Evolutionary conservation across 2,888 invertebrate species (phyloP), one percentile per base, ranked within the genome.

Genomic region (Lycia hirtaria): DNA sequence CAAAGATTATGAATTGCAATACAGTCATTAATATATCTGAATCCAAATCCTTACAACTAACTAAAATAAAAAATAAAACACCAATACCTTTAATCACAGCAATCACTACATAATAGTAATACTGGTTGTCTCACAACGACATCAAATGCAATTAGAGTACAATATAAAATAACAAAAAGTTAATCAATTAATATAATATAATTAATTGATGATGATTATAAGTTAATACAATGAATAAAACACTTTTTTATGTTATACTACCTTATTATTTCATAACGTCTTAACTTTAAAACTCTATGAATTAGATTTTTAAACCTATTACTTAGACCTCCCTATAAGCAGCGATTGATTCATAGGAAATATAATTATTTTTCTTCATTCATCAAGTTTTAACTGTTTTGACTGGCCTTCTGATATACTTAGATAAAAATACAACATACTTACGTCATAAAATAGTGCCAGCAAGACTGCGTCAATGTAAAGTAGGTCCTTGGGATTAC

Each of bases 71-170:
- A 22, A 24, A 41, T 4, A 10, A n/a, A n/a, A 41, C 24, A 48
- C 15, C 35, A 17, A 17, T 37, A 33, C 17, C 33, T 6, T n/a
- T 38, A 38, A 49, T 37, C 32, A 33, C 32, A 22, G 20, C 33
- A 15, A 33, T 32, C 22, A 33, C 14, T 35, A 51, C 15, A 32
- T 17, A 38, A 38, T 45, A 38, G 30, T 45, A 53, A 53, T 53
- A 53, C 52, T 53, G 52, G 37, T 53, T 44, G 44, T 38, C 9
- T 45, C 37, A 45, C 52, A 44, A 28, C 19, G 1, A 26, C 10
- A 15, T 4, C 33, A 51, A 43, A 28, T 51, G 24, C 43, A 24
- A 14, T 41, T 22, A 45, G n/a, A n/a, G 22, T 24, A 30, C 9
- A 12, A 30, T 28, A 30, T 19, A 30, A 12, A 20, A 45, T 9